Evolutionary conservation across 1,140 invertebrate species (phyloP).

Genomic region (Brachionus asplanchnoidis): DNA sequence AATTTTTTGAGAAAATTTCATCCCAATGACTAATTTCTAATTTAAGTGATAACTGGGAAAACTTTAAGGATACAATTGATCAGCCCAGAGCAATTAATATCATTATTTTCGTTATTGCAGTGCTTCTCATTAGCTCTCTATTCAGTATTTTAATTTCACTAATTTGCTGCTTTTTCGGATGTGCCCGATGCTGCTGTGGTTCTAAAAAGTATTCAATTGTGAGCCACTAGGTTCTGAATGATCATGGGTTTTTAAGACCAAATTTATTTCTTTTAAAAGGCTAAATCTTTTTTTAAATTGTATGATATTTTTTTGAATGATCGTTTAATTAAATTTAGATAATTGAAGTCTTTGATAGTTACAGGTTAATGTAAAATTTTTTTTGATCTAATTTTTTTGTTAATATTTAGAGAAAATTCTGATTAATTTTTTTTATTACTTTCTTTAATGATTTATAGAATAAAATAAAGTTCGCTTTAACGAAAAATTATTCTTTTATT

Average conservation of each 20-base stretch:
- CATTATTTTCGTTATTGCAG: slow-evolving; percentile 4
- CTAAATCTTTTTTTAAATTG: background rate
- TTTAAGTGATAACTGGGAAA: slow-evolving; percentile 29
- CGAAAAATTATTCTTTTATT: background rate
- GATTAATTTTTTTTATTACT: background rate
- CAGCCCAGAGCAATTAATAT: slow-evolving; percentile 30
- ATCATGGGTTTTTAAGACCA: background rate
- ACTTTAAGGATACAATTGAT: slow-evolving; percentile 23
- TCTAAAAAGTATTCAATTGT: slow-evolving; percentile 37
- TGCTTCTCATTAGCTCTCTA: background rate
- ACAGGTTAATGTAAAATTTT: background rate
- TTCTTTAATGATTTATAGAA: background rate
- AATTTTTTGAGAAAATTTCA: background rate
- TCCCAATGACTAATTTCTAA: background rate
- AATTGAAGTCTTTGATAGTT: background rate
- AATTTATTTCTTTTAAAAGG: background rate
- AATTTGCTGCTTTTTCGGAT: slow-evolving; percentile 25
- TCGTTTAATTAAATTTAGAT: background rate
- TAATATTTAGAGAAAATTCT: background rate
- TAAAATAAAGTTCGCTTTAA: background rate
- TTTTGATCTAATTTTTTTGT: background rate
- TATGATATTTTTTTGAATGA: background rate
- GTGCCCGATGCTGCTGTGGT: slow-evolving; percentile 35
- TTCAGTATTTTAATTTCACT: slow-evolving; percentile 31
- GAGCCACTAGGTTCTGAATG: background rate